Percentiles rank a stretch among this genome's conserved stretches.
Evolutionary conservation across 2,888 invertebrate genomes (phyloP).

Genomic region (Apamea crenata): DNA sequence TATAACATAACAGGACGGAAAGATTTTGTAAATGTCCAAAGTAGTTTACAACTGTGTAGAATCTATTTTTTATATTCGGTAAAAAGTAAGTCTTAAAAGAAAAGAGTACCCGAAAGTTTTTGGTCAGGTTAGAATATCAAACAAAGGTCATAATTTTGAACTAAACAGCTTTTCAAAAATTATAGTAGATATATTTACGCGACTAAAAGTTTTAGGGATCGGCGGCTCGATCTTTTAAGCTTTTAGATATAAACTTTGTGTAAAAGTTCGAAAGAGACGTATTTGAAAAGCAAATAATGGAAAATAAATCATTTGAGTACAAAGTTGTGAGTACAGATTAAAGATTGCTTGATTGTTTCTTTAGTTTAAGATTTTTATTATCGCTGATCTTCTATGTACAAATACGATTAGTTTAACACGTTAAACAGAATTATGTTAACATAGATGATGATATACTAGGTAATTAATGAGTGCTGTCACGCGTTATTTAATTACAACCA

Average conservation of each 20-base stretch:
- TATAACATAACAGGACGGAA: conserved; percentile 46
- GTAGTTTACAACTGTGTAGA: conserved; percentile 25
- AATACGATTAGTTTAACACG: conserved; percentile 28
- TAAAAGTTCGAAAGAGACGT: conserved; percentile 41
- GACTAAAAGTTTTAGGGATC: conserved; percentile 45
- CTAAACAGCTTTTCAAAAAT: conserved; percentile 40
- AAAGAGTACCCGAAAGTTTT: conserved; percentile 7
- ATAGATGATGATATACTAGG: conserved; percentile 9
- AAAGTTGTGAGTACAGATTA: conserved; percentile 32
- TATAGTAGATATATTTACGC: conserved; percentile 42
- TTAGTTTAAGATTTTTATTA: conserved; percentile 6
- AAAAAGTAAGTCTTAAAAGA: conserved; percentile 13
- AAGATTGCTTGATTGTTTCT: conserved; percentile 13
- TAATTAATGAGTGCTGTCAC: not conserved
- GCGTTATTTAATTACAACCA: not conserved
- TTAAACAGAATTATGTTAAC: not conserved
- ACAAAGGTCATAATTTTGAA: conserved; percentile 46
- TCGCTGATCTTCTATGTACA: conserved; percentile 35
- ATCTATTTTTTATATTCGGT: conserved; percentile 41
- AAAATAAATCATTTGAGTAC: conserved; percentile 52
- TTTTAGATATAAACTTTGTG: conserved; percentile 52
- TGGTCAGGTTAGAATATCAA: conserved; percentile 31
- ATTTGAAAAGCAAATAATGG: conserved; percentile 47
- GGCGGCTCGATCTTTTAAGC: conserved; percentile 37
- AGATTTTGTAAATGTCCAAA: conserved; percentile 34